phyloP scores from a whole-genome alignment of 2,797 vertebrate species.

The Ptychadena robeensis region DNA sequence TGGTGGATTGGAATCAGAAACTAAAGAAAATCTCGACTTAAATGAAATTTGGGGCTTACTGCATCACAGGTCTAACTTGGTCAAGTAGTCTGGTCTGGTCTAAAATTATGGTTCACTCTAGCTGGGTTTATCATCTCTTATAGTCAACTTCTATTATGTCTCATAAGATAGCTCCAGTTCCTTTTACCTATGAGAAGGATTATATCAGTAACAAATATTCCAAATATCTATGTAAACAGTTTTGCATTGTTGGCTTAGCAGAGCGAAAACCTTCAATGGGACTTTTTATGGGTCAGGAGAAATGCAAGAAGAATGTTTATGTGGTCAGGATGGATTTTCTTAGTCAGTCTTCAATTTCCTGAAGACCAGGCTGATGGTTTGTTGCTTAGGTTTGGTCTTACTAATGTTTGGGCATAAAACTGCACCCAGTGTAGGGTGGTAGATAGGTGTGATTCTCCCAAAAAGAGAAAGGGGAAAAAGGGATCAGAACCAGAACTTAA shows the following conservation, averaged over 20 bases:
- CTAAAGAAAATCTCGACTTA: too few species aligned
- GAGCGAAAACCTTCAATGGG: background rate
- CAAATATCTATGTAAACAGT: too few species aligned
- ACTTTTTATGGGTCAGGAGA: background rate
- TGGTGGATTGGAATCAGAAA: too few species aligned
- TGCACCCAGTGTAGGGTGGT: too few species aligned
- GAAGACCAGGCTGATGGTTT: background rate
- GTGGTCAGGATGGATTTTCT: background rate
- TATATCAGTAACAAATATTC: background rate
- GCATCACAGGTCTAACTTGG: background rate
- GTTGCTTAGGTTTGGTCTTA: background rate
- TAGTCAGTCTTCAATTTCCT: background rate
- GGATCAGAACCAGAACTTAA: too few species aligned
- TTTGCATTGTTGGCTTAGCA: background rate
- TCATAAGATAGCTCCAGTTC: background rate
- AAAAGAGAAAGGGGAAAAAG: too few species aligned
- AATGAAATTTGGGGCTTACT: too few species aligned
- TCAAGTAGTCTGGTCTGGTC: too few species aligned
- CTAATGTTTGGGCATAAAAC: background rate
- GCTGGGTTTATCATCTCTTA: background rate
- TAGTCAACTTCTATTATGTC: background rate
- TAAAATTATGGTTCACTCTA: background rate
- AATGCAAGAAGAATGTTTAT: background rate
- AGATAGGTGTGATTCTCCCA: too few species aligned
- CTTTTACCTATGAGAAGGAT: background rate